Conservation (phyloP, 2,113 vertebrate genomes). For the Turnix velox region DNA sequence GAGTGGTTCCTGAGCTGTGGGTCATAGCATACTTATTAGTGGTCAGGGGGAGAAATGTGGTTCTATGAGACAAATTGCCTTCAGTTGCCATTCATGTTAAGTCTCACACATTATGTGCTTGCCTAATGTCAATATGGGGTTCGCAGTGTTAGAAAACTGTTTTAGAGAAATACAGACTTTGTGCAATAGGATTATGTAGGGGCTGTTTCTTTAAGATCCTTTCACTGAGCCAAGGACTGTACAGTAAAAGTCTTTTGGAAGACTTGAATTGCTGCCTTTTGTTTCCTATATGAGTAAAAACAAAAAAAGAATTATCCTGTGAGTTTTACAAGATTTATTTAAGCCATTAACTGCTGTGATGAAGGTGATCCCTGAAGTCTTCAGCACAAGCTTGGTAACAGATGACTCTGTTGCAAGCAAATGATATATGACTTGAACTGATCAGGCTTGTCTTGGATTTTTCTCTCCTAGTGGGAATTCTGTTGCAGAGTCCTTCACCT, state of each 20-base stretch:
- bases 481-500: neutral
- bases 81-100: neutral
- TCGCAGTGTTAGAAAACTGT: neutral
- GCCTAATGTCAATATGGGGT: neutral
- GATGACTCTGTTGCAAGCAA: conserved; percentile 26
- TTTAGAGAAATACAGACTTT: neutral
- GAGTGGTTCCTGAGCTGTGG: neutral
- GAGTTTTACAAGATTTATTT: conserved; percentile 15
- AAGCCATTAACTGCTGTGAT: neutral
- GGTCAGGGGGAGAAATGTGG: neutral
- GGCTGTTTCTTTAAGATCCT: neutral
- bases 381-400: conserved; percentile 24
- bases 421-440: conserved; percentile 25
- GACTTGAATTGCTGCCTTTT: neutral
- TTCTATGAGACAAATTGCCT: neutral
- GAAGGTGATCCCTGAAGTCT: conserved; percentile 31
- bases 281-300: neutral
- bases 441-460: conserved; percentile 1
- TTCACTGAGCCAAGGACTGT: neutral
- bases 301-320: neutral
- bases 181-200: neutral
- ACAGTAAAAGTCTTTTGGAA: neutral
- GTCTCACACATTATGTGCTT: neutral
- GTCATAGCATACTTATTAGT: neutral
- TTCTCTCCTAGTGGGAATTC: neutral